phyloP scores from a whole-genome alignment of 1,140 invertebrate species.

The Eulimnadia texana region DNA sequence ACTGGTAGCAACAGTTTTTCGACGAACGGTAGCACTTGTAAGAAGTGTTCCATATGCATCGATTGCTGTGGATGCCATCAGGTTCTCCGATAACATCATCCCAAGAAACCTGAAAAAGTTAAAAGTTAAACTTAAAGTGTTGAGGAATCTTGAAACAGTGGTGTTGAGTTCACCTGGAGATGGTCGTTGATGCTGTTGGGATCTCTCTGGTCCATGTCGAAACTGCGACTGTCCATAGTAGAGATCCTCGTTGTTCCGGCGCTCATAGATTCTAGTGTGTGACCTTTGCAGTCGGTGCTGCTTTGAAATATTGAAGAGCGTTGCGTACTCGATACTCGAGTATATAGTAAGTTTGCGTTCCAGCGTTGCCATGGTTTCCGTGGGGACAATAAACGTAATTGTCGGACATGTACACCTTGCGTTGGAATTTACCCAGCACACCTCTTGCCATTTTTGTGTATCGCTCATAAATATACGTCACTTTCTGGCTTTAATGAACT shows the following conservation, averaged over 20 bases:
- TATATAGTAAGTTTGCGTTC: too few relatives aligned
- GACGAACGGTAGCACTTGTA: slow-evolving; percentile 50
- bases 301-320: not conserved
- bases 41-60: slow-evolving; percentile 58
- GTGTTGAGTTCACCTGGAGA: slow-evolving; percentile 38
- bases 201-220: slow-evolving; percentile 47
- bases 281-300: not conserved
- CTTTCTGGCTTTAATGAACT: too few relatives aligned
- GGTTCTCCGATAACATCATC: slow-evolving; percentile 64
- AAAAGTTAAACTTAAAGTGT: not conserved
- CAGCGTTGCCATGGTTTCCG: not conserved
- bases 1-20: slow-evolving; percentile 50
- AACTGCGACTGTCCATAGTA: slow-evolving; percentile 5
- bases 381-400: not conserved
- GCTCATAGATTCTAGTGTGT: not conserved
- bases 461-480: too few relatives aligned
- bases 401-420: too few relatives aligned
- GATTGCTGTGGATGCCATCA: slow-evolving; percentile 49
- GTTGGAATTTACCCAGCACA: too few relatives aligned
- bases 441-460: too few relatives aligned
- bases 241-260: slow-evolving; percentile 7
- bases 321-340: too few relatives aligned
- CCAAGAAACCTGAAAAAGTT: slow-evolving; percentile 44
- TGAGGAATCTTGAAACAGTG: not conserved
- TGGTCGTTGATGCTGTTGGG: slow-evolving; percentile 50